Evolutionary conservation across 2,888 invertebrate genomes (phyloP).

Genomic region (Conomelus anceps): DNA sequence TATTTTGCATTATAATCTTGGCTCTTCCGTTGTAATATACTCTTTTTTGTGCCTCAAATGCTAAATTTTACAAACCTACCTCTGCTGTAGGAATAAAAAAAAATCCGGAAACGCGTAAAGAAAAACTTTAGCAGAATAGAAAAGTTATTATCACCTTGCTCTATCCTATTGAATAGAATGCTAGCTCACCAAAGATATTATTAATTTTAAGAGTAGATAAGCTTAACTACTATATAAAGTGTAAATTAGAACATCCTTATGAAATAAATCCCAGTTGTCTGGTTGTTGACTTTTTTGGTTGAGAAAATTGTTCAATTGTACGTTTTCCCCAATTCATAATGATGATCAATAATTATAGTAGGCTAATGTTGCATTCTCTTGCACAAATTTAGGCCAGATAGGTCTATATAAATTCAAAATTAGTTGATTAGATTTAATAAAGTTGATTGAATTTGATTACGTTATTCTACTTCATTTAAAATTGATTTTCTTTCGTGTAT

Average conservation of each 20-base stretch:
- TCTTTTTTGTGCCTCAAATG: no score
- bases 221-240: background rate
- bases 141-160: background rate
- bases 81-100: no score
- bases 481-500: no score
- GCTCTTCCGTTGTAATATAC: no score
- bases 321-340: background rate
- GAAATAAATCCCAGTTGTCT: background rate
- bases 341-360: background rate
- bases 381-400: no score
- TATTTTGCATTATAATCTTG: no score
- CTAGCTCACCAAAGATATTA: background rate
- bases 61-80: no score
- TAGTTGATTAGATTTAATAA: no score
- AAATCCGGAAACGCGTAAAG: no score
- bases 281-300: no score
- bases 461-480: background rate
- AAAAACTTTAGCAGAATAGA: no score
- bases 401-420: no score
- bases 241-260: background rate
- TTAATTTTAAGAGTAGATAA: background rate
- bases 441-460: background rate
- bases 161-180: background rate
- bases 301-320: background rate
- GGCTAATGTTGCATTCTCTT: background rate